Evolutionary conservation across 2,888 invertebrate genomes (phyloP).

Genomic region (Calameuta idolon): DNA sequence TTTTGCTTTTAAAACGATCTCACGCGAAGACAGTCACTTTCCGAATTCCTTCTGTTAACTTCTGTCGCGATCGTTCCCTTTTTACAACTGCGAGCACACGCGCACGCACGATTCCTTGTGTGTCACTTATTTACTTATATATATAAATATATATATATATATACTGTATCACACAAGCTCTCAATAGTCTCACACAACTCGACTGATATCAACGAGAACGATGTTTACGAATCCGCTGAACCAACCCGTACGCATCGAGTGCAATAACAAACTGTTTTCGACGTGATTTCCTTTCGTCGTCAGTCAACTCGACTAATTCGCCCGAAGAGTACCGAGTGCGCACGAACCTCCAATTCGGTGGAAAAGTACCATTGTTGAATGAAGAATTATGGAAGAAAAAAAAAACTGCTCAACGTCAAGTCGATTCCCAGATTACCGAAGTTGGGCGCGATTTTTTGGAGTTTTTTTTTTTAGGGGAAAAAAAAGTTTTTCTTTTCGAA

Average conservation of each 20-base stretch:
- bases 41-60: not conserved
- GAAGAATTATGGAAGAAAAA: not conserved
- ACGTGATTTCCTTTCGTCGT: constrained; percentile 30
- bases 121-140: not conserved
- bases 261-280: constrained; percentile 23
- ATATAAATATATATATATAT: not conserved
- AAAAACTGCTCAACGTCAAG: not conserved
- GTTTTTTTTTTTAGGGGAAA: no score
- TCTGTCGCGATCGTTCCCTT: not conserved
- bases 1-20: not conserved
- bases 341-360: not conserved
- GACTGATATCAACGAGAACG: not conserved
- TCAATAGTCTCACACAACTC: not conserved
- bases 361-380: not conserved
- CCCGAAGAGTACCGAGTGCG: not conserved
- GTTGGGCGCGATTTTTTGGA: not conserved
- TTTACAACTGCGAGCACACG: not conserved
- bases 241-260: not conserved
- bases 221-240: not conserved
- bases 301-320: not conserved
- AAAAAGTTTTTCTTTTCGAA: not conserved
- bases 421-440: not conserved
- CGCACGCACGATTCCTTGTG: not conserved
- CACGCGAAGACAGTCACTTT: not conserved
- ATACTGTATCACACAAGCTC: not conserved